Evolutionary conservation across 2,888 invertebrate genomes (phyloP), one percentile per base, ranked within the genome.

Genomic region (Yponomeuta malinellus): DNA sequence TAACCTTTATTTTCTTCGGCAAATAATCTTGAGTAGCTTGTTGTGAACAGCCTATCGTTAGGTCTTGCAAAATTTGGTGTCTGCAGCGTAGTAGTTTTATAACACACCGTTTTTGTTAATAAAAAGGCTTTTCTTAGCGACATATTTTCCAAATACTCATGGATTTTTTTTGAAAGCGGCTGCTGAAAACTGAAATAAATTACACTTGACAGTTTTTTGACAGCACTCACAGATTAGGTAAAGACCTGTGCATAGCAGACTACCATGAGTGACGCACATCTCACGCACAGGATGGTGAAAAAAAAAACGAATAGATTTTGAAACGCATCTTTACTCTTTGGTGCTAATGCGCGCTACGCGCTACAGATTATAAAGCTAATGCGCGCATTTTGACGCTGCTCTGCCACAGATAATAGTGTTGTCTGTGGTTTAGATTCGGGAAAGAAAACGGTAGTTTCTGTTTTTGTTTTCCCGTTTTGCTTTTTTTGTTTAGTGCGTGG

Each of bases 1-100:
- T 92, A 92, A 91, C 91, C 91, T 90, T 85, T 77, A 80, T 89
- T 88, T 79, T 90, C 87, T 76, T 84, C 78, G 43, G 87, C 85
- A 80, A 87, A 90, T 74, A 84, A 86, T 81, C 87, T 84, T 33
- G 83, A 76, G 10, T 84, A 78, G 75, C 83, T 86, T 68, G 86
- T 83, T 70, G 86, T 79, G 72, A 87, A 73, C 73, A 87, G 75
- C 78, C 83, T 84, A 73, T 84, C 75, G 74, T 87, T 89, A 74
- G 86, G 87, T 75, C 81, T 82, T 68, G 83, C 76, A 75, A 81
- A 78, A 77, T 81, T 87, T 74, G 80, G 80, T 63, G 81, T 76
- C 75, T 86, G 86, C 69, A 87, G 74, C 74, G 82, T 85, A 67
- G 80, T 73, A 70, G 81, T 78, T 75, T 82, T 86, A 79, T 83